phyloP scores from a whole-genome alignment of 2,113 vertebrate genomes.

The Phyllostomus discolor region DNA sequence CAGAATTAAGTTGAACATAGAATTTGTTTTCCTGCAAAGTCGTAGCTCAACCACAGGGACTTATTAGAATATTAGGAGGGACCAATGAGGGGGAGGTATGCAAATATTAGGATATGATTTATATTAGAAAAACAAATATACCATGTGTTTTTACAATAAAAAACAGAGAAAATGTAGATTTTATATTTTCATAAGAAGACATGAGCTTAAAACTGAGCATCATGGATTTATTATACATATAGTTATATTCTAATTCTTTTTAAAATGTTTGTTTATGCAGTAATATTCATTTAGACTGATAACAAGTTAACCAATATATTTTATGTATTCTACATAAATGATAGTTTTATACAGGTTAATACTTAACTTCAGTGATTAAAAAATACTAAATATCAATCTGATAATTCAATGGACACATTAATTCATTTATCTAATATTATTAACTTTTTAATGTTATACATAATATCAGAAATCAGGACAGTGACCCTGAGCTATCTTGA shows the following conservation, averaged over 20 bases:
- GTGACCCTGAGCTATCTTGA: not conserved
- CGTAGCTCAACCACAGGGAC: rapidly evolving
- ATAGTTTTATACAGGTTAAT: not conserved
- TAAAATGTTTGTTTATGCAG: not conserved
- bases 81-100: not conserved
- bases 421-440: not conserved
- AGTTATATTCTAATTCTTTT: not conserved
- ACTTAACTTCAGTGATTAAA: not conserved
- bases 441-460: not conserved
- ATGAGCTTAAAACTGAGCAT: not conserved
- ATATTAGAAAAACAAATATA: not conserved
- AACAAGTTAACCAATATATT: not conserved
- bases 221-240: not conserved
- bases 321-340: not conserved
- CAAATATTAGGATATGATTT: not conserved
- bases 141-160: not conserved
- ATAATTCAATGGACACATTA: not conserved
- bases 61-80: not conserved
- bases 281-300: not conserved
- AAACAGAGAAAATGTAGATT: not conserved
- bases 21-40: not conserved
- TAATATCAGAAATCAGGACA: not conserved
- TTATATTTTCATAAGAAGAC: not conserved
- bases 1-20: not conserved
- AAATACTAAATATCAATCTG: not conserved